Percentiles rank a stretch among this genome's conserved stretches.
These are phyloP conservation scores for Stegastes partitus DNA, from an alignment of 2,113 vertebrate genomes.

Conservation along the genomic window DNA sequence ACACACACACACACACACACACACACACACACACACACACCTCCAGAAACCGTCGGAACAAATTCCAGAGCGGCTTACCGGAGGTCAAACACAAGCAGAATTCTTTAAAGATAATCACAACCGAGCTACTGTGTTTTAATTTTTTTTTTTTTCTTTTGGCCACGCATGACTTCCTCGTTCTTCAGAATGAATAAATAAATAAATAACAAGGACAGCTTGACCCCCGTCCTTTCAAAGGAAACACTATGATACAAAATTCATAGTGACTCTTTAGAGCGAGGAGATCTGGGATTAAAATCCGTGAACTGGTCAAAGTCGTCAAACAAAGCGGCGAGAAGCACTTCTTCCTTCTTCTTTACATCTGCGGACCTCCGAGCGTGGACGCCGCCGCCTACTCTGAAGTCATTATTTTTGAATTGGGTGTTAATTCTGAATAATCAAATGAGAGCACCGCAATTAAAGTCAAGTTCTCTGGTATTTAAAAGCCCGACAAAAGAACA, in stretches of 20 bases:
- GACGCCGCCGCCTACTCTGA: background rate
- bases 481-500: conserved; percentile 11
- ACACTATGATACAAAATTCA: conserved; percentile 32
- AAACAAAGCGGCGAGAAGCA: background rate
- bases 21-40: conserved; percentile 26
- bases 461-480: conserved; percentile 10
- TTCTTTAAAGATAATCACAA: conserved; percentile 68
- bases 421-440: conserved; percentile 39
- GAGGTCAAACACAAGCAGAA: conserved; percentile 69
- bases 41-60: conserved; percentile 30
- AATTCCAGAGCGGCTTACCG: conserved; percentile 70
- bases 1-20: conserved; percentile 6
- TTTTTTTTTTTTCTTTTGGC: conserved; percentile 53
- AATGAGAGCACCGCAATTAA: conserved; percentile 26
- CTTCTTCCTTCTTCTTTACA: background rate
- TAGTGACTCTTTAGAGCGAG: conserved; percentile 14
- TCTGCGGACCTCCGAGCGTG: conserved; percentile 1
- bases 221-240: conserved; percentile 47
- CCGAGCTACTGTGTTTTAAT: conserved; percentile 63
- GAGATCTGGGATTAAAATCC: conserved; percentile 15
- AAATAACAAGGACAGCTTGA: conserved; percentile 62
- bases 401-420: conserved; percentile 27
- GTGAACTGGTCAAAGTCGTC: conserved; percentile 14
- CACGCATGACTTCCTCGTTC: conserved; percentile 42
- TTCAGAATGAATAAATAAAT: conserved; percentile 58